Conservation (phyloP, 92 coral and sea anemone genomes). For the Diadumene lineata region DNA sequence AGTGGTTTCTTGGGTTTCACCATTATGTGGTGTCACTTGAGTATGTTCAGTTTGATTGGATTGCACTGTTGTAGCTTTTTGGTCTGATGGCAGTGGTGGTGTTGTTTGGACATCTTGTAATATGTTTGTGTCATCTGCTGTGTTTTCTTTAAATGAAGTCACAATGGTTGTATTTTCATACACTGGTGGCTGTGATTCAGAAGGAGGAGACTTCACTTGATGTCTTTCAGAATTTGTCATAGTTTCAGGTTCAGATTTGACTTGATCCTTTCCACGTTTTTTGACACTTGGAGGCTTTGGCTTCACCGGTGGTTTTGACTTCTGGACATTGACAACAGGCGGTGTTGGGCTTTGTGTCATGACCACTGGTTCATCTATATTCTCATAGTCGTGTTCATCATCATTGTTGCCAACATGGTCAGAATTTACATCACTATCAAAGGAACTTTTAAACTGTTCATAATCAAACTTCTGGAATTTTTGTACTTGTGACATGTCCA, state of each 20-base stretch:
- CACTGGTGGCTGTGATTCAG: too few species aligned
- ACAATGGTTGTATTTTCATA: too few species aligned
- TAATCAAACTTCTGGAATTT: slow-evolving; percentile 11
- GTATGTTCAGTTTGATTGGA: too few species aligned
- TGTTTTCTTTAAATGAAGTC: neutral
- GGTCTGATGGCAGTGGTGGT: neutral
- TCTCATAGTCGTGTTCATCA: neutral
- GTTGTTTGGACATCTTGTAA: neutral
- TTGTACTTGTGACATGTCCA: neutral
- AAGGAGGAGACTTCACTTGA: neutral
- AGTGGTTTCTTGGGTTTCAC: too few species aligned
- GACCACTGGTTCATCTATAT: neutral
- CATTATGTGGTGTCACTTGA: too few species aligned
- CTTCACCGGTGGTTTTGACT: slow-evolving; percentile 31
- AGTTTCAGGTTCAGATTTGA: neutral
- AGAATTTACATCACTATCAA: neutral
- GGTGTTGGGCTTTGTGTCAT: neutral
- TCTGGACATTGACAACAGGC: slow-evolving; percentile 5
- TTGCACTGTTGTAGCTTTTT: neutral
- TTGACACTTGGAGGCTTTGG: slow-evolving; percentile 46
- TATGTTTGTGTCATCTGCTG: neutral
- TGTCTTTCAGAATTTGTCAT: neutral
- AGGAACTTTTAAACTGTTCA: slow-evolving; percentile 10
- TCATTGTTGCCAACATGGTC: neutral
- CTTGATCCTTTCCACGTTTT: slow-evolving; percentile 9